phyloP scores from a whole-genome alignment of 2,888 invertebrate species.

The Embidobia sp. region DNA sequence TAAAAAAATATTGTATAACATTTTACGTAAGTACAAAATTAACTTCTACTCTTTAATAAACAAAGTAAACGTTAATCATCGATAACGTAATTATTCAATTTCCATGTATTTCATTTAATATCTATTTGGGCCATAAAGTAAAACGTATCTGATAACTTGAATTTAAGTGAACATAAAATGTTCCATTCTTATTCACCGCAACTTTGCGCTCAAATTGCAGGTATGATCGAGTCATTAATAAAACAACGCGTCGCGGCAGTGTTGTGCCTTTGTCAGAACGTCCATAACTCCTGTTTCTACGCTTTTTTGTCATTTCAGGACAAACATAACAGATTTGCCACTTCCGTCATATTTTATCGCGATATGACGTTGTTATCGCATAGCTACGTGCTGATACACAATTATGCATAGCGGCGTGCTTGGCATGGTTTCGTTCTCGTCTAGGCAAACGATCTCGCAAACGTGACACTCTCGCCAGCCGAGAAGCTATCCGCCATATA shows the following conservation, averaged over 20 bases:
- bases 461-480: conserved; percentile 65
- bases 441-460: conserved; percentile 64
- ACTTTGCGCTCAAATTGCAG: conserved; percentile 38
- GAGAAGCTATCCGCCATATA: conserved; percentile 68
- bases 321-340: conserved; percentile 65
- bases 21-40: no score
- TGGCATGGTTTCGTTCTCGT: conserved; percentile 66
- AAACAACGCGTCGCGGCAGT: conserved; percentile 18
- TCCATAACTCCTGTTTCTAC: conserved; percentile 55
- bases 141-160: no score
- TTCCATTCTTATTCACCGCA: no score
- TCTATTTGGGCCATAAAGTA: no score
- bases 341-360: conserved; percentile 77
- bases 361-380: conserved; percentile 78
- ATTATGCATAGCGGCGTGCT: conserved; percentile 80
- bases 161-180: no score
- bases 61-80: no score
- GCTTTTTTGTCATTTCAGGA: conserved; percentile 60
- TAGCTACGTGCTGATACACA: conserved; percentile 80
- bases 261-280: conserved; percentile 35
- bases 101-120: no score
- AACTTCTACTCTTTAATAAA: no score
- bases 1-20: no score
- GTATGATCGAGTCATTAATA: conserved; percentile 46
- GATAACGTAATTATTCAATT: no score